Conservation (phyloP, 2,113 vertebrate genomes). For the Lonchura striata region DNA sequence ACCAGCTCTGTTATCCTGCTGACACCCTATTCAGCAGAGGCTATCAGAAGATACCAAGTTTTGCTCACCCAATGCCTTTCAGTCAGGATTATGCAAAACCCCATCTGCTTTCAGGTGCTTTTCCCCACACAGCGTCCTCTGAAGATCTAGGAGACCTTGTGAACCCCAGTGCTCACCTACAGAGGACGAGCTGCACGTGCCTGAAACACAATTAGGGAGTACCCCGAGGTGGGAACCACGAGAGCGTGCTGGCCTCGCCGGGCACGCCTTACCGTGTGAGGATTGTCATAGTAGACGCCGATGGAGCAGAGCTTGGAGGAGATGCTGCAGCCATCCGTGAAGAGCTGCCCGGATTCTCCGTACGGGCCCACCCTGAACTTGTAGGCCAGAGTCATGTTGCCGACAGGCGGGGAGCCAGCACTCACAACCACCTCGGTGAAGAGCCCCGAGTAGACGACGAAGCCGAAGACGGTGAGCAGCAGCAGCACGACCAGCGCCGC, state of each 20-base stretch:
- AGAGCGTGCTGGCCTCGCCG: background rate
- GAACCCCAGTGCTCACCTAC: background rate
- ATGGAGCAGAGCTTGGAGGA: constrained; percentile 82
- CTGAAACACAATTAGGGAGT: background rate
- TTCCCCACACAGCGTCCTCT: background rate
- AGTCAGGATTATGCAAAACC: background rate
- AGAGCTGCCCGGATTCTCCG: constrained; percentile 78
- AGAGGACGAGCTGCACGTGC: background rate
- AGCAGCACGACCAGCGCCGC: constrained; percentile 72
- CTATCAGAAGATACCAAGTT: background rate
- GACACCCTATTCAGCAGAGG: background rate
- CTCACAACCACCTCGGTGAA: constrained; percentile 78
- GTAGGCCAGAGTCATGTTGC: constrained; percentile 85
- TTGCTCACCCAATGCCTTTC: background rate
- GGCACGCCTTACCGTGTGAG: constrained; percentile 81
- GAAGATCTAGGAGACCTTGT: background rate
- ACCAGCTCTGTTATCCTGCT: background rate
- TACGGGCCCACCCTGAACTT: constrained; percentile 86
- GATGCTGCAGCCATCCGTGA: constrained; percentile 82
- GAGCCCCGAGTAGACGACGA: constrained; percentile 84
- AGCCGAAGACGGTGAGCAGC: constrained; percentile 77
- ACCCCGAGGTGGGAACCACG: accelerated
- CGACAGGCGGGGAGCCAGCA: constrained; percentile 83
- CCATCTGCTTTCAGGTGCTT: background rate
- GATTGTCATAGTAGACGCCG: constrained; percentile 88